phyloP scores from a whole-genome alignment of 2,888 invertebrate genomes.

The Periphyllus acericola region DNA sequence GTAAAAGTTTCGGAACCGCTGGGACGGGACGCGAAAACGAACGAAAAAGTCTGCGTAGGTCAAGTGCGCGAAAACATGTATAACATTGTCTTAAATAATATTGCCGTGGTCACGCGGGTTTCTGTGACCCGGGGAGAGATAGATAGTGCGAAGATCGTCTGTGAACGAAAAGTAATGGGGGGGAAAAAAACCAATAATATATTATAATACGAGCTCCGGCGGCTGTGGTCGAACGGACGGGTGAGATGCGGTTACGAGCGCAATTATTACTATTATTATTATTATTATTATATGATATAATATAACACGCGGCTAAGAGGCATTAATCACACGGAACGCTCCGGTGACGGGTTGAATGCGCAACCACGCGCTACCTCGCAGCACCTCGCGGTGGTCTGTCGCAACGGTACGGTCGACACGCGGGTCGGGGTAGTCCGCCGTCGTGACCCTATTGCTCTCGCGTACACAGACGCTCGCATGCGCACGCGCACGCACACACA shows the following conservation, averaged over 20 bases:
- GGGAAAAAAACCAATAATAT: background rate
- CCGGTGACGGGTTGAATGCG: background rate
- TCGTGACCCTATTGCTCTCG: conserved; percentile 27
- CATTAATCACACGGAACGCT: conserved; percentile 52
- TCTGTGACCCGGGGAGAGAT: background rate
- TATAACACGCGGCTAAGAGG: conserved; percentile 6
- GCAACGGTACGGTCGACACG: background rate
- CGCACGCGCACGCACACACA: background rate
- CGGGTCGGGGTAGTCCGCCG: background rate
- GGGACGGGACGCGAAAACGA: no score
- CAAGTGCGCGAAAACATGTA: no score
- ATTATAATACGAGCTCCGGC: background rate
- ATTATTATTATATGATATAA: background rate
- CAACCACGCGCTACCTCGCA: background rate
- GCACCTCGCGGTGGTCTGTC: background rate
- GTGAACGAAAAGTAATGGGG: background rate
- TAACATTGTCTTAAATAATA: no score
- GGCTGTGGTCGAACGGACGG: background rate
- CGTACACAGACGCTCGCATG: background rate
- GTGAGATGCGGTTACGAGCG: background rate
- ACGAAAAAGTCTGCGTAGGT: no score
- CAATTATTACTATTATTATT: background rate
- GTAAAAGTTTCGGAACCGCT: no score
- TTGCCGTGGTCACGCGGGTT: no score
- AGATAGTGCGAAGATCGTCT: background rate